Percentiles rank a stretch among this genome's conserved stretches.
These are phyloP conservation scores for Xerus inauris DNA, from an alignment of 2,113 vertebrate species.

Conservation along the genomic window DNA sequence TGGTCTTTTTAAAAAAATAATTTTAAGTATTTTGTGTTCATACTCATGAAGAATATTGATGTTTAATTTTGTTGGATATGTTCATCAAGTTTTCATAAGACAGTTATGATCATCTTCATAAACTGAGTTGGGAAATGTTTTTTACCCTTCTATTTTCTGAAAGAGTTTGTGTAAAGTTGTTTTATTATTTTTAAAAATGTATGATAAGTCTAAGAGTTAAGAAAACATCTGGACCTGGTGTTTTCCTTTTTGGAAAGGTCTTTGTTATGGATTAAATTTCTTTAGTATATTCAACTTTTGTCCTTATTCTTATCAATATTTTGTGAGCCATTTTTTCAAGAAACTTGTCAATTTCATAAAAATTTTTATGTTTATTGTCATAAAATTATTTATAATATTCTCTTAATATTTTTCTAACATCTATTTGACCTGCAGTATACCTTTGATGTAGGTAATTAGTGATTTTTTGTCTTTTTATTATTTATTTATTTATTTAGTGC, in stretches of 20 bases:
- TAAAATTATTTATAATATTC: neutral
- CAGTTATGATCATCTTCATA: neutral
- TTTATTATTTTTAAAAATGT: neutral
- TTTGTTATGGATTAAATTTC: conserved; percentile 13
- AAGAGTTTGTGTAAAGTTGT: neutral
- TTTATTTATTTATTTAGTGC: too few relatives aligned
- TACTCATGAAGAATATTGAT: neutral
- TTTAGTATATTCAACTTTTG: neutral
- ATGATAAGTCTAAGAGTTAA: neutral
- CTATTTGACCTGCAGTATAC: neutral
- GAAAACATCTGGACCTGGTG: neutral
- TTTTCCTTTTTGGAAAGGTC: neutral
- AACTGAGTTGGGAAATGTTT: neutral
- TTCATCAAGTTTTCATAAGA: neutral
- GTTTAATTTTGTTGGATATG: neutral
- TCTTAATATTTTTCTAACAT: neutral
- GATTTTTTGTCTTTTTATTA: too few relatives aligned
- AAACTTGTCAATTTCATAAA: neutral
- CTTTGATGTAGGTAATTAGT: neutral
- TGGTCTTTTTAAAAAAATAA: neutral
- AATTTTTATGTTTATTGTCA: neutral
- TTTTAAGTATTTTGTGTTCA: conserved; percentile 16
- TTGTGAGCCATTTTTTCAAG: neutral
- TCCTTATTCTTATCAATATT: neutral
- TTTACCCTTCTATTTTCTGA: neutral